Conservation (phyloP, 1,140 invertebrate species). For the Grapholita molesta region DNA sequence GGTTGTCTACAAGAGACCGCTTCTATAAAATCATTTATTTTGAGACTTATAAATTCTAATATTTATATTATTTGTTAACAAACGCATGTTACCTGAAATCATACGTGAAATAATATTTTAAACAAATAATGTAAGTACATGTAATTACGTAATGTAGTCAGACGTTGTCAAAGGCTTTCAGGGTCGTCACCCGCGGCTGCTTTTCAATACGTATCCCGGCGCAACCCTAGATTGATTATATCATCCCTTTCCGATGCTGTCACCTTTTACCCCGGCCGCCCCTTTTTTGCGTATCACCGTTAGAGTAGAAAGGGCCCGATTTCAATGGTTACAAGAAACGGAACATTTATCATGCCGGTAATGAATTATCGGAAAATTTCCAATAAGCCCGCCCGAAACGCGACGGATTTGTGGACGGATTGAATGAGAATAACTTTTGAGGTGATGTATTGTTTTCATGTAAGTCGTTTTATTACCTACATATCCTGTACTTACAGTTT, state of each 20-base stretch:
- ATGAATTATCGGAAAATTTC: constrained; percentile 74
- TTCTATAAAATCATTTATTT: no score
- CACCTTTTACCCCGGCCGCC: constrained; percentile 48
- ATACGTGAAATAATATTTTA: neutral
- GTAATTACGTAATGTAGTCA: constrained; percentile 14
- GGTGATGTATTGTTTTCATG: constrained; percentile 4
- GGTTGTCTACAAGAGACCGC: no score
- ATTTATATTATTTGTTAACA: no score
- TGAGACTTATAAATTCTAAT: no score
- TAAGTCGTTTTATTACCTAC: neutral
- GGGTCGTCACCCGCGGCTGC: constrained; percentile 23
- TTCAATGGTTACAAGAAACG: constrained; percentile 60
- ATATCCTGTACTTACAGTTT: neutral
- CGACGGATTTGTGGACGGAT: constrained; percentile 12
- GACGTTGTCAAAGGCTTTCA: constrained; percentile 4
- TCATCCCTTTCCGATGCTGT: constrained; percentile 56
- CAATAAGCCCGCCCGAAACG: constrained; percentile 48
- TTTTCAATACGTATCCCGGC: constrained; percentile 50
- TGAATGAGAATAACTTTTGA: constrained; percentile 9
- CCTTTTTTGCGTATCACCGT: constrained; percentile 73
- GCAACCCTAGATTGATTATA: constrained; percentile 67
- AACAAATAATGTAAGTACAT: constrained; percentile 6
- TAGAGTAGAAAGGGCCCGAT: constrained; percentile 68
- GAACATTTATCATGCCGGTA: constrained; percentile 73
- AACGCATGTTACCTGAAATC: no score